phyloP scores from a whole-genome alignment of 2,797 vertebrate genomes.

The Semotilus atromaculatus region DNA sequence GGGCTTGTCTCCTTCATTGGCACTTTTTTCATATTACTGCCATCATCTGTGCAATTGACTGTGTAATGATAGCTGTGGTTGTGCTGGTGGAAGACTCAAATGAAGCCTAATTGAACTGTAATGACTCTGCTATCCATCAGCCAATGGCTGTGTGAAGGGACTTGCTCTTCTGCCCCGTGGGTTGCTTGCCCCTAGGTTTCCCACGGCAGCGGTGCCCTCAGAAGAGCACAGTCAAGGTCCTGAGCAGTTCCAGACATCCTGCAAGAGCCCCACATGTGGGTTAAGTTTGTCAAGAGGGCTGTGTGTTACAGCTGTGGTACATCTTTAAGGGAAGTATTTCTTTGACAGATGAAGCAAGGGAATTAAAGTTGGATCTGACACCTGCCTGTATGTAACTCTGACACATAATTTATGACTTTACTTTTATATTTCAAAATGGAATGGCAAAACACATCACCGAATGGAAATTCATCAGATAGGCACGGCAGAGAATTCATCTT shows the following conservation, averaged over 20 bases:
- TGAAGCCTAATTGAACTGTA: constrained; percentile 72
- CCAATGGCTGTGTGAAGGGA: constrained; percentile 48
- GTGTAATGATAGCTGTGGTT: constrained; percentile 70
- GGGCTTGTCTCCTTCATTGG: constrained; percentile 62
- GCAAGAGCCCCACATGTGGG: background rate
- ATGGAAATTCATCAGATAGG: constrained; percentile 35
- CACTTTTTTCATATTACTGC: constrained; percentile 70
- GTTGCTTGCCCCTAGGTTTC: constrained; percentile 18
- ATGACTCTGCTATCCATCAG: constrained; percentile 66
- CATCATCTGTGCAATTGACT: constrained; percentile 73
- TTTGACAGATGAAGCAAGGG: constrained; percentile 21
- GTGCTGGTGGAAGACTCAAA: constrained; percentile 66
- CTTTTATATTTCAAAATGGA: constrained; percentile 16
- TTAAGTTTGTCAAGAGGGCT: background rate
- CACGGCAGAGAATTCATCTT: constrained; percentile 46
- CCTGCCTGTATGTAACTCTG: constrained; percentile 32
- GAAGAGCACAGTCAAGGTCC: constrained; percentile 20
- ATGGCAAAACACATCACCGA: constrained; percentile 31
- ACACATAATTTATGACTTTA: constrained; percentile 22
- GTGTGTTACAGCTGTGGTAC: background rate
- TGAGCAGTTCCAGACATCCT: background rate
- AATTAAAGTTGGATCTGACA: constrained; percentile 31
- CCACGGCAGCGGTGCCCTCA: constrained; percentile 36
- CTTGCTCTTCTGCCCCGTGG: constrained; percentile 26
- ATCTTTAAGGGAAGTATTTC: constrained; percentile 24